Conservation (phyloP, 2,113 vertebrate species). For the Centropristis striata region DNA sequence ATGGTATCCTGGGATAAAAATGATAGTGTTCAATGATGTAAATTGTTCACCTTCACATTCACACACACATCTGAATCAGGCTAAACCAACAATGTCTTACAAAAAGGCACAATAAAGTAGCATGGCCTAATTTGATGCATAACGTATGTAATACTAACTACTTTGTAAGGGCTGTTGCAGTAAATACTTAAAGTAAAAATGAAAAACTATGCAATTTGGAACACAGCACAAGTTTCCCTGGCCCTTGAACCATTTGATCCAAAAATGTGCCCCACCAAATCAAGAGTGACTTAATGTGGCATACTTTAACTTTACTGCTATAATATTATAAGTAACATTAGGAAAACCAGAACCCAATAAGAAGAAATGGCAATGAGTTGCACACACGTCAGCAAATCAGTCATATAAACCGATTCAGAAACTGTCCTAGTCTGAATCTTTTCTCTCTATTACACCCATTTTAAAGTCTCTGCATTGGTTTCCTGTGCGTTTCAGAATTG, state of each 20-base stretch:
- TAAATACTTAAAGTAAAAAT: no score
- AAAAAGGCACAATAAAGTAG: no score
- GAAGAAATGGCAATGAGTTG: neutral
- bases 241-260: neutral
- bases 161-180: no score
- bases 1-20: slow-evolving; percentile 80
- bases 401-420: no score
- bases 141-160: no score
- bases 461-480: no score
- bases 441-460: no score
- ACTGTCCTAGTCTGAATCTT: no score
- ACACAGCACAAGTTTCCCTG: no score
- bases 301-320: neutral
- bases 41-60: neutral
- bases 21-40: neutral
- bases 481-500: no score
- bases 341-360: neutral
- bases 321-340: neutral
- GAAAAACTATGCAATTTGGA: no score
- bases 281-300: neutral
- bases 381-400: neutral
- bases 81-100: neutral
- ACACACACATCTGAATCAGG: neutral
- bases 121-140: no score
- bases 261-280: neutral